Percentiles rank a stretch among this genome's conserved stretches.
Evolutionary conservation across 2,888 invertebrate genomes (phyloP).

Genomic region (Bugula neritina): DNA sequence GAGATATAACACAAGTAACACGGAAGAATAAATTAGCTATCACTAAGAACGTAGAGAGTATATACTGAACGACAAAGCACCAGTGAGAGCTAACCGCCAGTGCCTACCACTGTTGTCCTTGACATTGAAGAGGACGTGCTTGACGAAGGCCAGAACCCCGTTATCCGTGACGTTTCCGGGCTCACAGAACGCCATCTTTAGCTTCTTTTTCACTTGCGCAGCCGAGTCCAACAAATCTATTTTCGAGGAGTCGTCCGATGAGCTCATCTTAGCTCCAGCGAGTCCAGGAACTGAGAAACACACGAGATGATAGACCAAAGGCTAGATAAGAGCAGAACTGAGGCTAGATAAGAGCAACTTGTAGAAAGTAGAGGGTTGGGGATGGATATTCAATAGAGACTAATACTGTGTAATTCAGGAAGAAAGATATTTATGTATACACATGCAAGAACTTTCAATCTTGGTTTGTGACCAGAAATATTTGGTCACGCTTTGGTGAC

Average conservation of each 20-base stretch:
- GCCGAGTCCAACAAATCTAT: slow-evolving; percentile 91
- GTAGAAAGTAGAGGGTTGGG: background rate
- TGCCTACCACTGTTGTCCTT: slow-evolving; percentile 28
- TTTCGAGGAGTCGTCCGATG: slow-evolving; percentile 96
- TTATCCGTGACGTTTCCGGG: slow-evolving; percentile 86
- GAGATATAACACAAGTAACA: no score
- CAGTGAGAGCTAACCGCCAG: no score
- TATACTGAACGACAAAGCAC: background rate
- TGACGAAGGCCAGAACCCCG: slow-evolving; percentile 86
- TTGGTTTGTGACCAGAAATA: no score
- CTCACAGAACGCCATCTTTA: slow-evolving; percentile 62
- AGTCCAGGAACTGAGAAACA: slow-evolving; percentile 50
- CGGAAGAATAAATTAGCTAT: slow-evolving; percentile 27
- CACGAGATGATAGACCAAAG: no score
- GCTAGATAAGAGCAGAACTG: no score
- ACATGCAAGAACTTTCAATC: no score
- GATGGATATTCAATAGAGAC: background rate
- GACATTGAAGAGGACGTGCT: slow-evolving; percentile 79
- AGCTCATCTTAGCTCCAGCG: slow-evolving; percentile 70
- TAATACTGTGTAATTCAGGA: no score
- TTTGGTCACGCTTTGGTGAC: no score
- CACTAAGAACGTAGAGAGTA: no score
- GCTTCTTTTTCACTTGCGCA: slow-evolving; percentile 80
- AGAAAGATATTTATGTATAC: no score
- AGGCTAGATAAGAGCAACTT: no score